Base-by-base conservation (phyloP, 2,888 invertebrate genomes). In the Drosophila yooni region DNA sequence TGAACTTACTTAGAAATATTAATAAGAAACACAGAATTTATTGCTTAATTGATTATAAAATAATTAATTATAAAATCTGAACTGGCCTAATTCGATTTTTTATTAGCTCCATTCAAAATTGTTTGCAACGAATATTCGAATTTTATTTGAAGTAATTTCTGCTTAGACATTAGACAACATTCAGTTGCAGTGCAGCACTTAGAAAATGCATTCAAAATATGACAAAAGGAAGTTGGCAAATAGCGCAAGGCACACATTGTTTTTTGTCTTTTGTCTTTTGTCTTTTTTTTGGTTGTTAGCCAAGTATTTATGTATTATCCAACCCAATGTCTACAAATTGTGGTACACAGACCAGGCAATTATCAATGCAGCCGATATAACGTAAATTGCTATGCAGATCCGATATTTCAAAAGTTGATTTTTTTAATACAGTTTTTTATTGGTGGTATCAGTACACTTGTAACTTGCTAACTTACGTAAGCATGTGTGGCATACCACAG, bases 371-470 rank as follows among this genome's bases (percentile, higher is more conserved):
- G 34, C 46, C 62, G 54, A 33, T 46, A 63, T 73, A 46, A 50
- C 59, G 67, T 53, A 15, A 43, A 40, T 51, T 65, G 51, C 29
- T 56, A 70, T 70, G 69, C 69, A 75, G 59, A 67, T 72, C 33
- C 18, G 38, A 57, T 57, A 70, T 59, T 72, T 72, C 29, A 72
- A 63, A 63, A 70, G 70, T 33, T 71, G 68, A 40, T 71, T 71
- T 27, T 46, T 48, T 34, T 34, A 21, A 21, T 54, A 13, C n/a
- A n/a, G 2, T 43, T 38, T 40, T 36, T 54, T 36, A 25, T 36
- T 36, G 18, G 10, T 27, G 6, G 34, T 46, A 46, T 46, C 18
- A 36, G 13, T 7, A 13, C 18, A 27, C 34, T 54, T 52, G 13
- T 2, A 13, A 13, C 33, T 15, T 8, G 33, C 33, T 33, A 33